Percentiles rank a stretch among this genome's conserved stretches.
Evolutionary conservation across 2,888 invertebrate species (phyloP).

Genomic region (Morpho deidamia): DNA sequence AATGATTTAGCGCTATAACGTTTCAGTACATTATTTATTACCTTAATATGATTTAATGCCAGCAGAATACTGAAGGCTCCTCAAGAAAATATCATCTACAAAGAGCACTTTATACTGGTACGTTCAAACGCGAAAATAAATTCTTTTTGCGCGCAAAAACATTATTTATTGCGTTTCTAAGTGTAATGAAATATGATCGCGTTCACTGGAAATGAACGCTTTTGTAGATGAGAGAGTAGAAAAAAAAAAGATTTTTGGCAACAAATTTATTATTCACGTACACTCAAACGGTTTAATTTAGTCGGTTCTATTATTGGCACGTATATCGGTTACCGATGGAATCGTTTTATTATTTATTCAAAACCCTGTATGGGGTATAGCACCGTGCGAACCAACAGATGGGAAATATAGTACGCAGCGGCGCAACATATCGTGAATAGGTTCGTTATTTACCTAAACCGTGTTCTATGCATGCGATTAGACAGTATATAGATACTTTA

Average conservation of each 20-base stretch:
- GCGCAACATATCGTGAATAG: constrained; percentile 9
- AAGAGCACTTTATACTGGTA: background rate
- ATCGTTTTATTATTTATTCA: constrained; percentile 29
- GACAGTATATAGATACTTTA: no score
- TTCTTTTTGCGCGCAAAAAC: constrained; percentile 8
- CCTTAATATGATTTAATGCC: constrained; percentile 1
- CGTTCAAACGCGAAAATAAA: constrained; percentile 8
- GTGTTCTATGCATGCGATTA: background rate
- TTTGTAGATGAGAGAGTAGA: background rate
- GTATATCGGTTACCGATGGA: constrained; percentile 16
- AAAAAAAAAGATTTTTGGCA: constrained; percentile 14
- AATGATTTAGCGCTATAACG: background rate
- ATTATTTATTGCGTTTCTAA: constrained; percentile 16
- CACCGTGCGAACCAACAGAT: constrained; percentile 21
- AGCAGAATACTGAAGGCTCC: background rate
- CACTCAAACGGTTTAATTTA: constrained; percentile 16
- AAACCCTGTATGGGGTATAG: constrained; percentile 10
- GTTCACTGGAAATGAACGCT: constrained; percentile 13
- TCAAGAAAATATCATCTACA: background rate
- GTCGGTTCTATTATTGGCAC: constrained; percentile 17
- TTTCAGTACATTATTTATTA: constrained; percentile 1
- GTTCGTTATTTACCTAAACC: constrained; percentile 1
- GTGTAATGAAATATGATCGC: constrained; percentile 20
- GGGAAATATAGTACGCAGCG: constrained; percentile 11
- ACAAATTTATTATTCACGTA: constrained; percentile 20